phyloP scores from a whole-genome alignment of 2,113 vertebrate species.

The Phalacrocorax brasilianus region DNA sequence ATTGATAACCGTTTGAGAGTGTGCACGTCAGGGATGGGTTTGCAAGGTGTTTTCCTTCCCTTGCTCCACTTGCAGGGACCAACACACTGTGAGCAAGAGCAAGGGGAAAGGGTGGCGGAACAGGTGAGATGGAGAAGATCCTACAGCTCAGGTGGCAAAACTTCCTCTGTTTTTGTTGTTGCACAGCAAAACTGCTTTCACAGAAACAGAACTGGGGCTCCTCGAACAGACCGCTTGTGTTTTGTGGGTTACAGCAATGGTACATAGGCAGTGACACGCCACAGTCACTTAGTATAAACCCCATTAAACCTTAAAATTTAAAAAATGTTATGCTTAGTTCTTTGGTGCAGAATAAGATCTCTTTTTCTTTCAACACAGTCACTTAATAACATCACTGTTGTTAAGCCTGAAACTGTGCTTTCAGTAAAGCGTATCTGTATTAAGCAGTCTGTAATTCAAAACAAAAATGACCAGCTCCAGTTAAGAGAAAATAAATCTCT shows the following conservation, averaged over 20 bases:
- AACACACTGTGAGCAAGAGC: background rate
- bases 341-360: background rate
- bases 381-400: background rate
- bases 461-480: background rate
- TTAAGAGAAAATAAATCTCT: background rate
- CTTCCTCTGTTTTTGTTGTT: background rate
- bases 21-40: accelerated
- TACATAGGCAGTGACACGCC: accelerated
- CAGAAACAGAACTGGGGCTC: background rate
- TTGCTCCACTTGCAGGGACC: background rate
- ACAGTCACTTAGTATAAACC: background rate
- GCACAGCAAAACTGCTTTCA: background rate
- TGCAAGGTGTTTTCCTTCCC: background rate
- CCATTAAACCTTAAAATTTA: background rate
- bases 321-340: background rate
- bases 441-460: background rate
- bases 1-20: accelerated
- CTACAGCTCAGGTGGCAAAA: too few relatives aligned
- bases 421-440: background rate
- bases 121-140: accelerated
- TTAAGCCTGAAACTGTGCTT: background rate
- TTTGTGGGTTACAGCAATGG: background rate
- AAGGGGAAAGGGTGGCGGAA: background rate
- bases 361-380: background rate
- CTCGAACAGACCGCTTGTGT: accelerated